These are phyloP conservation scores for Abrostola tripartita DNA, from an alignment of 2,888 invertebrate species.

Conservation along the genomic window DNA sequence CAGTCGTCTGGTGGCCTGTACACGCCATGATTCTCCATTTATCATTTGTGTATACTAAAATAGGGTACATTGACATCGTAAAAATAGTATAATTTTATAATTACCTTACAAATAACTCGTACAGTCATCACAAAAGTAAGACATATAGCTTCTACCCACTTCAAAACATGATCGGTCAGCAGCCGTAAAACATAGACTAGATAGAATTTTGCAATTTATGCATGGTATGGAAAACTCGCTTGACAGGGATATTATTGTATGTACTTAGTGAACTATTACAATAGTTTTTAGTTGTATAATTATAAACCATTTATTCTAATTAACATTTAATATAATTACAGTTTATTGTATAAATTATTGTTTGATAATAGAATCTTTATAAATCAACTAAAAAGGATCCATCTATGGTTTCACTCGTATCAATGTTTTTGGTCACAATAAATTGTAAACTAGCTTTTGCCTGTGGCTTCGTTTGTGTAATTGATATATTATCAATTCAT, in stretches of 20 bases:
- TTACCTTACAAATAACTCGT: conserved; percentile 85
- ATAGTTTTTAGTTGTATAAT: too few relatives aligned
- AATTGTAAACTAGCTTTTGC: too few relatives aligned
- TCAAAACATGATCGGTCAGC: conserved; percentile 87
- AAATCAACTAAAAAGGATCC: too few relatives aligned
- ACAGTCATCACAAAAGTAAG: conserved; percentile 87
- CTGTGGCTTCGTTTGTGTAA: too few relatives aligned
- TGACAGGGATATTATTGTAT: conserved; percentile 25
- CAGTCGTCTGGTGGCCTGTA: conserved; percentile 66
- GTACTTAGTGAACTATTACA: too few relatives aligned
- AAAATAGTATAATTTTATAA: conserved; percentile 55
- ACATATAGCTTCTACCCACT: conserved; percentile 82
- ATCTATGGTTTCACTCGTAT: too few relatives aligned
- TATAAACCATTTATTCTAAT: too few relatives aligned
- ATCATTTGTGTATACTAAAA: conserved; percentile 21
- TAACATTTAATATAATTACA: too few relatives aligned
- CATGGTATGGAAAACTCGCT: conserved; percentile 32
- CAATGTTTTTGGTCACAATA: too few relatives aligned
- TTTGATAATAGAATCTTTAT: too few relatives aligned
- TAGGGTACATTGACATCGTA: conserved; percentile 14
- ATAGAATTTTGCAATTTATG: conserved; percentile 49
- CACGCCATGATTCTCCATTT: conserved; percentile 38
- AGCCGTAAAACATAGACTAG: conserved; percentile 65
- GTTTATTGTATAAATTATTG: too few relatives aligned
- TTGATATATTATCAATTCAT: too few relatives aligned